Conservation (phyloP, 2,888 invertebrate genomes). For the Drosophila neutralis region DNA sequence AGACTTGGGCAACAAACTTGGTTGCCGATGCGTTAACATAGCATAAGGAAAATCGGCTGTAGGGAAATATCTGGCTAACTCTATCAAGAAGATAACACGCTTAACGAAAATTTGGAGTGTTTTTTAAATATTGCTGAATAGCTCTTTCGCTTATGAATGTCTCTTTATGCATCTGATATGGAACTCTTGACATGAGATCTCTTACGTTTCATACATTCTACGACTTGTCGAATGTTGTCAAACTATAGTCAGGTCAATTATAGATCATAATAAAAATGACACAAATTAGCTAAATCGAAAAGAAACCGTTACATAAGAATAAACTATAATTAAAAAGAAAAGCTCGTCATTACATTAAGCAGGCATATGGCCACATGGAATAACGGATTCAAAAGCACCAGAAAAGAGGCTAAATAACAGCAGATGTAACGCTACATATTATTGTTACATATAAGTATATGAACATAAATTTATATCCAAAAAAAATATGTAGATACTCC, state of each 20-base stretch:
- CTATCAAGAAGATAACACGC: not conserved
- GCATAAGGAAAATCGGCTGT: slow-evolving; percentile 1
- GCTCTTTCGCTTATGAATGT: not conserved
- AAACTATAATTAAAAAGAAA: not conserved
- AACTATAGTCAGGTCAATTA: not conserved
- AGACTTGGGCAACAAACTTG: slow-evolving; percentile 73
- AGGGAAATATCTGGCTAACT: not conserved
- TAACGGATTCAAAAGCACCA: not conserved
- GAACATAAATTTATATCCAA: not conserved
- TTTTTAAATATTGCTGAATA: not conserved
- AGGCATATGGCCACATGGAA: not conserved
- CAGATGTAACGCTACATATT: not conserved
- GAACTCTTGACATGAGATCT: not conserved
- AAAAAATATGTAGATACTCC: not conserved
- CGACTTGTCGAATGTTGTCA: not conserved
- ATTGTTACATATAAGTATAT: not conserved
- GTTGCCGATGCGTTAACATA: slow-evolving; percentile 42
- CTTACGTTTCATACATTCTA: not conserved
- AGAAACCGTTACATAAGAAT: not conserved
- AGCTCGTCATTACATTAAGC: not conserved
- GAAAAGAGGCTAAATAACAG: not conserved
- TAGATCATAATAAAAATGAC: not conserved
- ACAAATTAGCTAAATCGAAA: not conserved
- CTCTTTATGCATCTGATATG: not conserved
- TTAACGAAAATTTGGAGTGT: not conserved